Evolutionary conservation across 2,888 invertebrate species (phyloP), one percentile per base, ranked within the genome.

Genomic region (Quadriops clusia): DNA sequence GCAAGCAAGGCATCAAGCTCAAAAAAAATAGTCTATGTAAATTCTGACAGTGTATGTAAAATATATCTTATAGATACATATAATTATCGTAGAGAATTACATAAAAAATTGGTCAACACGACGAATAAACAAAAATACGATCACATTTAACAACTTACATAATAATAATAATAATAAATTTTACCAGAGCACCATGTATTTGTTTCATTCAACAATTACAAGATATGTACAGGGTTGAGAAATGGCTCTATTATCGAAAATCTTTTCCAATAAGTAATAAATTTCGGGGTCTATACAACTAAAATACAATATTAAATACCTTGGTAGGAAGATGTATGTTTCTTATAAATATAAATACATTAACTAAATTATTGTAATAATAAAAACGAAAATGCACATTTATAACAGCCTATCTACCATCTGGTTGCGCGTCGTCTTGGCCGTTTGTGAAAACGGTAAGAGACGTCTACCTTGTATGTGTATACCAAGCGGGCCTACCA

Each of bases 271-370:
- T 32, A 32, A 40, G 37, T 41, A 44, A 46, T 35, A 49, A 38
- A 47, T 53, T 51, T 27, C 20, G 51, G 43, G 47, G 44, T 42
- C 42, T 47, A 46, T 49, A 52, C 46, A 53, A 32, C 28, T 16
- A 24, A 34, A 38, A 47, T 38, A 43, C 33, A 46, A 45, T 38
- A 44, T 54, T 54, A 58, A 61, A 61, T 61, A 60, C 61, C n/a
- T 61, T 56, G 56, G 54, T 60, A 61, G 60, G 60, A 61, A 58
- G 59, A 61, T 61, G 60, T 58, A 50, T 52, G 46, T 49, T n/a
- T 49, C 54, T 53, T 54, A 54, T 40, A 46, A 46, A 39, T 43
- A 49, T 40, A 42, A 39, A 39, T 37, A 35, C 28, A 36, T 28
- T 29, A 16, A 35, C 25, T 36, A 36, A 24, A 29, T 33, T 26